Conservation (phyloP, 2,888 invertebrate species). For the Scelioninae gen. 2 region DNA sequence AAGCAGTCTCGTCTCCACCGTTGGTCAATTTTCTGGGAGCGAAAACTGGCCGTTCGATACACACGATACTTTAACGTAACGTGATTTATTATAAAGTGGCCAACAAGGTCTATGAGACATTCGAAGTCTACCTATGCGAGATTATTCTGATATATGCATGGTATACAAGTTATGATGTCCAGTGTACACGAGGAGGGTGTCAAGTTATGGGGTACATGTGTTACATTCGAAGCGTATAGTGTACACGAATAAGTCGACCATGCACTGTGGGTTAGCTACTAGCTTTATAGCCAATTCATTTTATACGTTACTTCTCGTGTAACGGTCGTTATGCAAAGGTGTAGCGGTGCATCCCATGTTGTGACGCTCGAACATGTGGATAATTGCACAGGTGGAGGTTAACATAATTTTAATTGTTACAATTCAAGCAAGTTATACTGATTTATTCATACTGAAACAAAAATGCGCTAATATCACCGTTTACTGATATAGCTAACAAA, state of each 20-base stretch:
- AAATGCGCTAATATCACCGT: conserved; percentile 9
- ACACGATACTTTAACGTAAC: conserved; percentile 26
- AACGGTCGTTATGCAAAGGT: conserved; percentile 66
- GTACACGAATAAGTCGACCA: conserved; percentile 65
- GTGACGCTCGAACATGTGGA: conserved; percentile 43
- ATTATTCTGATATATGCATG: conserved; percentile 69
- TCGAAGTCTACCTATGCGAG: conserved; percentile 61
- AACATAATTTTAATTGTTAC: conserved; percentile 35
- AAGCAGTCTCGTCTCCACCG: neutral
- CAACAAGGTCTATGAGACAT: conserved; percentile 51
- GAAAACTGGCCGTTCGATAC: conserved; percentile 27
- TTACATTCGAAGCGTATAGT: conserved; percentile 63
- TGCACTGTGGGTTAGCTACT: conserved; percentile 63
- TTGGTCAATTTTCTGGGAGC: conserved; percentile 20
- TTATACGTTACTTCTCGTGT: conserved; percentile 72
- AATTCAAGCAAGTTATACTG: conserved; percentile 25
- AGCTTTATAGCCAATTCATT: conserved; percentile 73
- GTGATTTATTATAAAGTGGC: conserved; percentile 37
- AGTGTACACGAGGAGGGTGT: conserved; percentile 64
- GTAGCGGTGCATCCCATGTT: conserved; percentile 56
- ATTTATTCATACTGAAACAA: conserved; percentile 20
- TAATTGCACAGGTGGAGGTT: conserved; percentile 50
- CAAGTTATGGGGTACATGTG: conserved; percentile 68
- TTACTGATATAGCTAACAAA: conserved; percentile 10
- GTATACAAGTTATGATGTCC: conserved; percentile 63